A percentile compares a stretch with the other conserved stretches of the same genome.
phyloP scores from a whole-genome alignment of 2,888 invertebrate genomes.

The Prionchulus punctatus region DNA sequence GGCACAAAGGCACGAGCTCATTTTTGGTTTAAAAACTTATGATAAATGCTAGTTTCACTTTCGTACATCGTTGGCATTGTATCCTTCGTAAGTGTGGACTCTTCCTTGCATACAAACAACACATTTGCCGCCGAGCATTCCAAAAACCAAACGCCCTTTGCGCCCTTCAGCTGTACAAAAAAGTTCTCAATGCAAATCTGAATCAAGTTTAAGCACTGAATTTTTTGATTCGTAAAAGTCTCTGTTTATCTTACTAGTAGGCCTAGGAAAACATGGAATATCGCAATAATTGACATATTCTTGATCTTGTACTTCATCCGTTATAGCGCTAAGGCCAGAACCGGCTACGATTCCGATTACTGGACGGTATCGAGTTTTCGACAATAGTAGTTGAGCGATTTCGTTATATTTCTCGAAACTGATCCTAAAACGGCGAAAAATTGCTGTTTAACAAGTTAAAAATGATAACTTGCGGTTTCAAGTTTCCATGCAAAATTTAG shows the following conservation, averaged over 20 bases:
- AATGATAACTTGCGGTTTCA: too few relatives aligned
- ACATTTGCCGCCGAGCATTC: conserved; percentile 56
- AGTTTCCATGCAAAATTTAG: too few relatives aligned
- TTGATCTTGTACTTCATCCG: conserved; percentile 48
- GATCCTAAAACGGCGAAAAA: too few relatives aligned
- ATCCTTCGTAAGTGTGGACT: conserved; percentile 93
- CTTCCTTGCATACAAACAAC: conserved; percentile 93
- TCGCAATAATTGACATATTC: conserved; percentile 64
- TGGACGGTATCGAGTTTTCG: conserved; percentile 40
- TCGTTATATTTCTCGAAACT: too few relatives aligned
- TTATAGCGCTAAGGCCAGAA: conserved; percentile 55
- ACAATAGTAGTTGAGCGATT: not conserved
- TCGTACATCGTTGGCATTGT: conserved; percentile 73
- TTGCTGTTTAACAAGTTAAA: too few relatives aligned
- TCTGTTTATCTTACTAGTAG: conserved; percentile 47
- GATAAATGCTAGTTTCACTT: too few relatives aligned
- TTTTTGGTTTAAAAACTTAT: too few relatives aligned
- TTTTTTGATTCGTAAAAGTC: too few relatives aligned
- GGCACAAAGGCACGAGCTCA: too few relatives aligned
- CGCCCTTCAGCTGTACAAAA: conserved; percentile 65
- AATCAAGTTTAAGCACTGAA: too few relatives aligned
- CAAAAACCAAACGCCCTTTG: conserved; percentile 76
- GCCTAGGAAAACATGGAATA: conserved; percentile 86
- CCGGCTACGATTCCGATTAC: conserved; percentile 88
- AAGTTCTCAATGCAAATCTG: not conserved